Evolutionary conservation across 2,888 invertebrate species (phyloP), one percentile per base, ranked within the genome.

Genomic region (Timandra comae): DNA sequence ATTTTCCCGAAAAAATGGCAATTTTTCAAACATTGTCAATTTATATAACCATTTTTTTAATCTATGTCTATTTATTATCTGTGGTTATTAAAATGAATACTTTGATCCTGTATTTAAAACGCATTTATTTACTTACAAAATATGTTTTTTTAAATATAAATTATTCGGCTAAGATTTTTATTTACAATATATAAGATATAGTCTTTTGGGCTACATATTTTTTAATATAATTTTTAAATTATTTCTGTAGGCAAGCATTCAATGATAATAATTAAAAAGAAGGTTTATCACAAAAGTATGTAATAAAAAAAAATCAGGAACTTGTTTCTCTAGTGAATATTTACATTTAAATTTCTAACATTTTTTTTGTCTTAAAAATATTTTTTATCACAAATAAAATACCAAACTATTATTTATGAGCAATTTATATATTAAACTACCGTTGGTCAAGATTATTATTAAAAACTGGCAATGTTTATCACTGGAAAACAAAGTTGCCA

Each of bases 31-130:
- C 16, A 16, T 16, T 6, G 16, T 16, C 3, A 16, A 16, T 29
- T 46, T 30, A 27, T 37, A 29, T 35, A 30, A 13, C 12, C 22
- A 12, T 4, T 19, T 12, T 24, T 12, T 20, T 20, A 16, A 3
- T 62, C 64, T 76, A 70, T 59, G 49, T 43, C 72, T 80, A 79
- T 77, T 80, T 81, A 82, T 80, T 82, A 81, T 82, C 81, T 3
- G 52, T 66, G 59, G 67, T 70, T 48, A 44, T 49, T 65, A 56
- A 72, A 79, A 73, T 66, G 65, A 78, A 77, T 78, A 74, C 67
- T 77, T 71, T 62, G 52, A 46, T 73, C 67, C 71, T 74, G 75
- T 72, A 67, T 43, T 70, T 61, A 61, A 72, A 79, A 75, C 56
- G 69, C 54, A 48, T 71, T 62, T n/a, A n/a, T n/a, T n/a, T 68